phyloP scores from a whole-genome alignment of 2,797 vertebrate species.

The Onychomys torridus region DNA sequence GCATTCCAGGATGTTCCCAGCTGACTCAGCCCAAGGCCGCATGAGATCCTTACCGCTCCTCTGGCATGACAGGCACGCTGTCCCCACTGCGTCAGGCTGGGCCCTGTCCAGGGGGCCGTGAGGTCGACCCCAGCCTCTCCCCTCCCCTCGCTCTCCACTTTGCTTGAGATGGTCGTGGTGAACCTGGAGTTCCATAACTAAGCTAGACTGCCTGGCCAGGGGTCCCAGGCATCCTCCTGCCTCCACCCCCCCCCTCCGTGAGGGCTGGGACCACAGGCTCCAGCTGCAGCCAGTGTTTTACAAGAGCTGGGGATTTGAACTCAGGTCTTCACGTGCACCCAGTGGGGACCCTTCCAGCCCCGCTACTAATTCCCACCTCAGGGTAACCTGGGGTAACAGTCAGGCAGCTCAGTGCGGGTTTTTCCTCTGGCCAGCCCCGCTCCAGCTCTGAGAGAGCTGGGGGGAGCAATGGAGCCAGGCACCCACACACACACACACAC shows the following conservation, averaged over 20 bases:
- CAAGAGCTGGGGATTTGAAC: background rate
- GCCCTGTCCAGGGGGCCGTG: background rate
- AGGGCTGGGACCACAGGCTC: background rate
- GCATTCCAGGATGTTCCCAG: background rate
- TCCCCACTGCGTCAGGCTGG: fast-evolving
- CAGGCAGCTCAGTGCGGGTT: background rate
- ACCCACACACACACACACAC: background rate
- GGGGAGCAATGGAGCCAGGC: background rate
- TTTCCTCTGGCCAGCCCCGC: background rate
- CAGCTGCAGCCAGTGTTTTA: background rate
- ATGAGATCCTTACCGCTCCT: background rate
- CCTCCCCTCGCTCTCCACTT: background rate
- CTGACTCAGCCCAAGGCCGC: background rate
- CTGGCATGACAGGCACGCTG: fast-evolving
- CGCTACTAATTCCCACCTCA: too few relatives aligned
- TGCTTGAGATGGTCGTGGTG: background rate
- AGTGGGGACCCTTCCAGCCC: background rate
- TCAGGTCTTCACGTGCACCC: too few relatives aligned
- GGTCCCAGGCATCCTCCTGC: background rate
- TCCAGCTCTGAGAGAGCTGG: background rate
- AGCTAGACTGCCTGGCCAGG: background rate
- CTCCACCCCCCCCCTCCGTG: background rate
- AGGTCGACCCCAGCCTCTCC: background rate
- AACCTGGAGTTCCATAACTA: background rate
- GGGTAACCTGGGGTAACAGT: background rate